Percentiles rank a stretch among this genome's conserved stretches.
Conservation (phyloP, 2,797 vertebrate genomes). For the Muscicapa striata region DNA sequence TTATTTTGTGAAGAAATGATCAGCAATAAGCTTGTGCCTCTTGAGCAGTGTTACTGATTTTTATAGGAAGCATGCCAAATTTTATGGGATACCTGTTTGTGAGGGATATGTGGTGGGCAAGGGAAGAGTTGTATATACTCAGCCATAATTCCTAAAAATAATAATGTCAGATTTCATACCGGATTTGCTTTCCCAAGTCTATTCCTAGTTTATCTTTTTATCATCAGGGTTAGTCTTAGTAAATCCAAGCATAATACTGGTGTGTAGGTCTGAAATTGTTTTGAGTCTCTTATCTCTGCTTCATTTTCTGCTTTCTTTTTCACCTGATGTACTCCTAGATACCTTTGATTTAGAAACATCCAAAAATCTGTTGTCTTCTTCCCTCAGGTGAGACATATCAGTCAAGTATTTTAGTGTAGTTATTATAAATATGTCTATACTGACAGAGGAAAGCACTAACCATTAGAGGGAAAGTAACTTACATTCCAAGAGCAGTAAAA, state of each 20-base stretch:
- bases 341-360: neutral
- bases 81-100: neutral
- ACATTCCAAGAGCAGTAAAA: neutral
- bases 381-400: neutral
- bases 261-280: constrained; percentile 1
- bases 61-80: neutral
- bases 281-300: neutral
- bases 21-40: neutral
- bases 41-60: neutral
- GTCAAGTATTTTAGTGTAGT: neutral
- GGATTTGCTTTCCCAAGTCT: neutral
- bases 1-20: neutral
- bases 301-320: constrained; percentile 10
- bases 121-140: neutral
- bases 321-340: neutral
- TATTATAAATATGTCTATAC: neutral
- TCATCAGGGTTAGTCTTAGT: neutral
- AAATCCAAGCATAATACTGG: neutral
- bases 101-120: neutral
- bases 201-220: neutral
- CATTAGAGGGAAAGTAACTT: neutral
- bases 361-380: neutral
- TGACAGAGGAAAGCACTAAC: neutral
- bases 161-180: neutral
- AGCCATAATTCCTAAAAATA: neutral